A percentile compares a stretch with the other conserved stretches of the same genome.
Evolutionary conservation across 2,113 vertebrate genomes (phyloP).

Genomic region (Rynchops niger): DNA sequence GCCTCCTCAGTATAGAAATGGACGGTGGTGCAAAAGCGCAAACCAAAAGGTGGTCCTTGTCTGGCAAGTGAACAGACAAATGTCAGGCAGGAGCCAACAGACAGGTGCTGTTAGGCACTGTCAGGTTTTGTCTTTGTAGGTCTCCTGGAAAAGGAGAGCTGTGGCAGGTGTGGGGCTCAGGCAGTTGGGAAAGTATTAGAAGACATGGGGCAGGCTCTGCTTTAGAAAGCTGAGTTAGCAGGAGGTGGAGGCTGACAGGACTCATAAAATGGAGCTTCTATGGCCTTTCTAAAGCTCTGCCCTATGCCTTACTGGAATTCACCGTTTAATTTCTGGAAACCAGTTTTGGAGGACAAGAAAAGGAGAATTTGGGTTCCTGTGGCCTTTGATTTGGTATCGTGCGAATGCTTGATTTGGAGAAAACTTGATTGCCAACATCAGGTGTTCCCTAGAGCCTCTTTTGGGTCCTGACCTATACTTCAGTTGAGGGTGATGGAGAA

Average conservation of each 20-base stretch:
- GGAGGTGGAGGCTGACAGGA: rapidly evolving
- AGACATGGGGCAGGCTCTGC: not conserved
- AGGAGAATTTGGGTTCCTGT: not conserved
- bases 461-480: not conserved
- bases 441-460: not conserved
- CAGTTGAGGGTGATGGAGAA: not conserved
- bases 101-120: not conserved
- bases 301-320: not conserved
- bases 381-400: not conserved
- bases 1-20: not conserved
- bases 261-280: not conserved
- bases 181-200: not conserved
- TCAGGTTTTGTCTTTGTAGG: not conserved
- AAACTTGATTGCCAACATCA: not conserved
- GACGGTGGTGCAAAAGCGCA: rapidly evolving
- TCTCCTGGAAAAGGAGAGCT: not conserved
- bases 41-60: not conserved
- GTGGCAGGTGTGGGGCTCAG: not conserved
- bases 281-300: not conserved
- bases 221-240: not conserved
- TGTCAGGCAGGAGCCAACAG: not conserved
- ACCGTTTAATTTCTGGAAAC: not conserved
- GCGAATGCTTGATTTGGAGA: not conserved
- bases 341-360: not conserved
- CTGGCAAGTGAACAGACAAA: not conserved